These are phyloP conservation scores for Selene dorsalis DNA, from an alignment of 2,797 vertebrate genomes.

Conservation along the genomic window DNA sequence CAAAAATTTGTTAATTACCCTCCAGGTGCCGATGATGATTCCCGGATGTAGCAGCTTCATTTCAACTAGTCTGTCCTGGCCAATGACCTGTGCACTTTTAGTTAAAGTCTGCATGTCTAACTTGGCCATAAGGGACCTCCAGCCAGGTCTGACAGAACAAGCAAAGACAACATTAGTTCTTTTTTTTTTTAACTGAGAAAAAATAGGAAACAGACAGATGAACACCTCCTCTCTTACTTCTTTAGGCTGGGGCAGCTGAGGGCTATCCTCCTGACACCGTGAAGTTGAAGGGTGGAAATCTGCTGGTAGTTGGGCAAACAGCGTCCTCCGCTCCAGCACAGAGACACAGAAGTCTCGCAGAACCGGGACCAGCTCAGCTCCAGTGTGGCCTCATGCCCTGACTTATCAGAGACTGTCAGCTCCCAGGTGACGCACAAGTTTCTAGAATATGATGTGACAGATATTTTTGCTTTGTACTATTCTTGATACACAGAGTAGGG, in stretches of 20 bases:
- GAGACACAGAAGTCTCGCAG: conserved; percentile 84
- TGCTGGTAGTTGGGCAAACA: conserved; percentile 78
- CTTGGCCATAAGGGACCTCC: conserved; percentile 85
- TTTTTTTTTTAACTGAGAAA: conserved; percentile 21
- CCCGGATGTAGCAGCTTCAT: conserved; percentile 84
- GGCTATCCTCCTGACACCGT: conserved; percentile 84
- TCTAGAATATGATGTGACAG: conserved; percentile 57
- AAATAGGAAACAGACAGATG: conserved; percentile 24
- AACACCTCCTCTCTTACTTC: conserved; percentile 79
- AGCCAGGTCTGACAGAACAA: conserved; percentile 80
- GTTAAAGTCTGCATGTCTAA: conserved; percentile 77
- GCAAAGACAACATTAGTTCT: conserved; percentile 27
- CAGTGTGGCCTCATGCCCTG: conserved; percentile 76
- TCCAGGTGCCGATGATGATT: conserved; percentile 90
- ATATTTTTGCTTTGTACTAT: background rate
- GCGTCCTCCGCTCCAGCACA: conserved; percentile 83
- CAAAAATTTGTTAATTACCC: conserved; percentile 80
- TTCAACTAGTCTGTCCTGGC: conserved; percentile 84
- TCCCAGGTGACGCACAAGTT: conserved; percentile 83
- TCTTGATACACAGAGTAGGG: background rate
- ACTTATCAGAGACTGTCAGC: conserved; percentile 83
- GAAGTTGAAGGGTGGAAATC: conserved; percentile 85
- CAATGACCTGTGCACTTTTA: conserved; percentile 68
- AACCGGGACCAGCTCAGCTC: conserved; percentile 81
- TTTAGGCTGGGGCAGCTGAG: conserved; percentile 70